Conservation (phyloP, 2,113 vertebrate species). For the Calidris pygmaea region DNA sequence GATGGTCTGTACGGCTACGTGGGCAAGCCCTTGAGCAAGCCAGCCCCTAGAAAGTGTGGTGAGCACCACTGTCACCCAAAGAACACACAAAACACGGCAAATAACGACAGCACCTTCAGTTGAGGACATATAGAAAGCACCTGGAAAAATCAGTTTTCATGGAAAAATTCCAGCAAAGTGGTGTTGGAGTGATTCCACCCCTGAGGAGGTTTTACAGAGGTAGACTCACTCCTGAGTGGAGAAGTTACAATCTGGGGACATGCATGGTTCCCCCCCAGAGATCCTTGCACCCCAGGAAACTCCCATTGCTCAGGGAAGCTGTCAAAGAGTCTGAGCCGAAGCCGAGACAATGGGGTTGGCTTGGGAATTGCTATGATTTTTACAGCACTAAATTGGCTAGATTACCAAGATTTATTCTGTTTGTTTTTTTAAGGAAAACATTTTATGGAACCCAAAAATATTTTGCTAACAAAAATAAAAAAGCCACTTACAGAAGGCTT, state of each 20-base stretch:
- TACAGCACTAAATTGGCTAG: constrained; percentile 33
- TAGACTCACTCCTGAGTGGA: background rate
- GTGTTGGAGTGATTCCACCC: background rate
- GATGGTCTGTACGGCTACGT: rapidly evolving
- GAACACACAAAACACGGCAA: background rate
- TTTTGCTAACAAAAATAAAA: constrained; percentile 54
- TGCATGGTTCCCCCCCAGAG: background rate
- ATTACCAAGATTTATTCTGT: constrained; percentile 54
- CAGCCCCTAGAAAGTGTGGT: background rate
- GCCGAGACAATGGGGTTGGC: constrained; percentile 19
- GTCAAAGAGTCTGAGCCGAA: background rate
- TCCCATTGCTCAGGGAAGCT: background rate
- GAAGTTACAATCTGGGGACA: background rate
- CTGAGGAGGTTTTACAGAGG: rapidly evolving
- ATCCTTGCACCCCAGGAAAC: background rate
- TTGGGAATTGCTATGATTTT: constrained; percentile 42
- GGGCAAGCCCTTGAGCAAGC: background rate
- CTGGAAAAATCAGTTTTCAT: background rate
- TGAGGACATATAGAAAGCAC: background rate
- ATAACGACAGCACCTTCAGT: background rate
- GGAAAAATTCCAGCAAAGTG: background rate
- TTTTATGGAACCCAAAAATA: constrained; percentile 65
- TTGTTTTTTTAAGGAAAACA: constrained; percentile 37
- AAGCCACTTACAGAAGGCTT: constrained; percentile 42
- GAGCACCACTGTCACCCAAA: background rate